Base-by-base conservation (phyloP, 2,113 vertebrate species). In the Epinephelus fuscoguttatus region DNA sequence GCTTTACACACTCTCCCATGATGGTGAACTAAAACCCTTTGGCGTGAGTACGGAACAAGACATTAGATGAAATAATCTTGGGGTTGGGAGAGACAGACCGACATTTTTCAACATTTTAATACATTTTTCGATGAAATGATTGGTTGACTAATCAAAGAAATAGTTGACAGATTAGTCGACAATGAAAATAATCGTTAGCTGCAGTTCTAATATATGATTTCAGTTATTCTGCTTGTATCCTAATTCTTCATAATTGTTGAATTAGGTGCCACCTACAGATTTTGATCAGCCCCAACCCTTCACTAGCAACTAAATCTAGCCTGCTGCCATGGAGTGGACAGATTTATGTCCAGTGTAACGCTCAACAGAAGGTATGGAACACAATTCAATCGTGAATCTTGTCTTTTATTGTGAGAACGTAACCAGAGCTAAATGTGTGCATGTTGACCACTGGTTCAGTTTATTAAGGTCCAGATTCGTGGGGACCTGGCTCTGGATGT, bases 321-420 rank as follows among this genome's bases (percentile, higher is more conserved):
- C 45, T 96, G 91, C 91, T 98, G 82, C 98, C 98, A 7, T 99
- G 98, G 98, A 97, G 93, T 80, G 98, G 98, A 40, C 94, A 97
- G 67, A 94, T 99, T 66, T 99, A 96, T 77, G 78, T 99, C 57
- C 96, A 95, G 86, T 97, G 96, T 95, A 96, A 97, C 61, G 81
- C 91, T 60, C 95, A 94, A 75, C 96, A 97, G 87, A 98, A 98
- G 97, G 98, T 99, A 96, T 13, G 15, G 1, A 63, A 63, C 15
- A 52, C 25, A 62, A 40, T 10, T 45, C 42, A 45, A 45, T 45
- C 11, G 2, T 19, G 5, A 25, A 71, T 23, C 10, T 55, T 42
- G 2, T n/a, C 4, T 49, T 63, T 3, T 25, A 12, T 53, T 53
- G 52, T 49, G 42, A 74, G 37, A 21, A 13, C 1, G 21, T 6